These are phyloP conservation scores for Tyrannus savana DNA, from an alignment of 2,113 vertebrate species.

Conservation along the genomic window DNA sequence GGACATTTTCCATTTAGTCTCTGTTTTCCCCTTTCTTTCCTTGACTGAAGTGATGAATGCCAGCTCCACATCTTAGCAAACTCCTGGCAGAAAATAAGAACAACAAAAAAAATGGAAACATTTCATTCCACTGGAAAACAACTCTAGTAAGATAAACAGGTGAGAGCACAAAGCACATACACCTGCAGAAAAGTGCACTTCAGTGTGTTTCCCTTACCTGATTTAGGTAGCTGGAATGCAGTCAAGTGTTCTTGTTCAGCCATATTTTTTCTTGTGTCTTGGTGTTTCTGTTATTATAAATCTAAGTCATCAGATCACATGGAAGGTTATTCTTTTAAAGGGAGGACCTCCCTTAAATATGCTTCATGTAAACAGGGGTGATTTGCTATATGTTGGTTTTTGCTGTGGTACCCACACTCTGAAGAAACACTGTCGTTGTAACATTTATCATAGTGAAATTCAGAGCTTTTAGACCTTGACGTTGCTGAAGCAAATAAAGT, in stretches of 20 bases:
- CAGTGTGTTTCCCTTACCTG: fast-evolving
- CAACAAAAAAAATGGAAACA: neutral
- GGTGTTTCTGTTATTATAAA: neutral
- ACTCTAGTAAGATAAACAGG: neutral
- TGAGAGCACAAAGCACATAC: neutral
- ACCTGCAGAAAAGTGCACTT: neutral
- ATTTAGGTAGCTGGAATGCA: neutral
- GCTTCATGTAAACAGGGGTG: neutral
- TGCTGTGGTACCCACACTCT: neutral
- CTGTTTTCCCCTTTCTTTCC: neutral
- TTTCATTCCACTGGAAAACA: neutral
- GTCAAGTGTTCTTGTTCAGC: neutral
- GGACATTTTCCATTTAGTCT: neutral
- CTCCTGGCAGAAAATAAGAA: neutral
- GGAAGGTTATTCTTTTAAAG: neutral
- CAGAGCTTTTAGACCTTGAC: conserved; percentile 8
- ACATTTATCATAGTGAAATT: neutral
- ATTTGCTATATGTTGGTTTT: neutral
- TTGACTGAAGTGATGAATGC: neutral
- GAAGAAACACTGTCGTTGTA: neutral
- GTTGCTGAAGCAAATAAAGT: conserved; percentile 48
- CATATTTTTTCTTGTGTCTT: neutral
- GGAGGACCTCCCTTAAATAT: neutral
- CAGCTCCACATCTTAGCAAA: neutral
- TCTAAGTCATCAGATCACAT: neutral